These are phyloP conservation scores for Cremastinae sp. DNA, from an alignment of 2,888 invertebrate genomes.

Conservation along the genomic window DNA sequence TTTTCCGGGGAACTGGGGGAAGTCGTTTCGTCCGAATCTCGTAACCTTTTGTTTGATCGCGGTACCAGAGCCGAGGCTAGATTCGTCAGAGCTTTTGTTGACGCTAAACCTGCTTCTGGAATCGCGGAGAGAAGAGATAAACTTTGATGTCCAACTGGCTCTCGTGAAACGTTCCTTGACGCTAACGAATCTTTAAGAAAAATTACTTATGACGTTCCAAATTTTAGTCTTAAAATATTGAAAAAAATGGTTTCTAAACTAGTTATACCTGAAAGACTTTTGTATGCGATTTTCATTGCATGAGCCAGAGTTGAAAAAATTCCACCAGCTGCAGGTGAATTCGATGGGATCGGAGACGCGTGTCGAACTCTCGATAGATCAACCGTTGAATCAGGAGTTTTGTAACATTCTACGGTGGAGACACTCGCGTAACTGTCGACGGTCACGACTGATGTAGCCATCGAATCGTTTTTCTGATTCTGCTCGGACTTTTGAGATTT, in stretches of 20 bases:
- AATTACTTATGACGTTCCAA: not conserved
- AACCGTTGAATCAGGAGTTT: slow-evolving; percentile 34
- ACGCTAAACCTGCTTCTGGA: slow-evolving; percentile 14
- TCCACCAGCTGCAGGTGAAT: slow-evolving; percentile 61
- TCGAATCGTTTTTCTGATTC: not conserved
- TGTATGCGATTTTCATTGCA: slow-evolving; percentile 71
- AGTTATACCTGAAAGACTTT: slow-evolving; percentile 70
- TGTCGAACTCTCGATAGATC: slow-evolving; percentile 8
- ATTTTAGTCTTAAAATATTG: not conserved
- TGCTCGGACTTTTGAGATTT: not conserved
- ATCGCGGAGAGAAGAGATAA: slow-evolving; percentile 16
- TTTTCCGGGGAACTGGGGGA: slow-evolving; percentile 22
- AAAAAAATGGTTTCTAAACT: not conserved
- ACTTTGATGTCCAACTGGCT: slow-evolving; percentile 13
- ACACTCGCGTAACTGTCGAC: slow-evolving; percentile 68
- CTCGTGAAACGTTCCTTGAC: slow-evolving; percentile 34
- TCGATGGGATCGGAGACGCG: slow-evolving; percentile 1
- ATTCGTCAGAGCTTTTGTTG: slow-evolving; percentile 46
- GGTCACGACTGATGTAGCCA: slow-evolving; percentile 61
- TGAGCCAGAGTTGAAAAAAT: slow-evolving; percentile 72
- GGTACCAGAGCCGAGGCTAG: slow-evolving; percentile 42
- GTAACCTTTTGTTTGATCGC: slow-evolving; percentile 67
- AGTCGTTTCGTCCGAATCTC: slow-evolving; percentile 63
- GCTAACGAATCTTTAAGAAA: slow-evolving; percentile 30
- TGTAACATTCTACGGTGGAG: slow-evolving; percentile 61